Percentiles rank a stretch among this genome's conserved stretches.
Conservation (phyloP, 2,888 invertebrate species). For the Stegophylla sp. region DNA sequence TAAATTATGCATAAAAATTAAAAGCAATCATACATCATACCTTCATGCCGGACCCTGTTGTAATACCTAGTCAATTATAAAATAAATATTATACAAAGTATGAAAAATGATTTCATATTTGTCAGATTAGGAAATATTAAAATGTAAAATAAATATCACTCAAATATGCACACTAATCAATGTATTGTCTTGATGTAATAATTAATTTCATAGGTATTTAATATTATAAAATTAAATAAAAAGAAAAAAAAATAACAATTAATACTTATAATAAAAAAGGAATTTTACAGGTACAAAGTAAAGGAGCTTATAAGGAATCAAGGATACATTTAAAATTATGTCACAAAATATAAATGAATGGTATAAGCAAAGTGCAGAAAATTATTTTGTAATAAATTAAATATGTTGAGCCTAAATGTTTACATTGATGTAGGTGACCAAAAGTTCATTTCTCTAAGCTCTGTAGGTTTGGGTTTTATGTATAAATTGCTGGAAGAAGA, state of each 20-base stretch:
- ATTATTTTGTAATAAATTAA: conserved; percentile 1
- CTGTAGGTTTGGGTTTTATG: conserved; percentile 72
- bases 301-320: conserved; percentile 34
- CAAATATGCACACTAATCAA: conserved; percentile 6
- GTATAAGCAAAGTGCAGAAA: conserved; percentile 21
- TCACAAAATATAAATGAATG: conserved; percentile 23
- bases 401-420: conserved; percentile 59
- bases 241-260: conserved; percentile 6
- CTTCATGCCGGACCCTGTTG: too few relatives aligned
- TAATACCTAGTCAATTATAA: neutral
- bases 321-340: conserved; percentile 35
- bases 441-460: conserved; percentile 82
- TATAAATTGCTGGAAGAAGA: conserved; percentile 46
- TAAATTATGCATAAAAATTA: too few relatives aligned
- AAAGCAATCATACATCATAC: too few relatives aligned
- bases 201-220: conserved; percentile 14
- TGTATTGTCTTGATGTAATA: conserved; percentile 28
- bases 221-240: conserved; percentile 26
- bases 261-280: conserved; percentile 28
- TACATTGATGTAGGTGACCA: conserved; percentile 87
- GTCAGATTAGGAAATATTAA: neutral
- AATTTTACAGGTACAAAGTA: conserved; percentile 36
- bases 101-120: neutral
- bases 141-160: conserved; percentile 1
- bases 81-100: conserved; percentile 1